phyloP scores from a whole-genome alignment of 35 echinoderm and acorn worm species.

The Acanthaster planci region DNA sequence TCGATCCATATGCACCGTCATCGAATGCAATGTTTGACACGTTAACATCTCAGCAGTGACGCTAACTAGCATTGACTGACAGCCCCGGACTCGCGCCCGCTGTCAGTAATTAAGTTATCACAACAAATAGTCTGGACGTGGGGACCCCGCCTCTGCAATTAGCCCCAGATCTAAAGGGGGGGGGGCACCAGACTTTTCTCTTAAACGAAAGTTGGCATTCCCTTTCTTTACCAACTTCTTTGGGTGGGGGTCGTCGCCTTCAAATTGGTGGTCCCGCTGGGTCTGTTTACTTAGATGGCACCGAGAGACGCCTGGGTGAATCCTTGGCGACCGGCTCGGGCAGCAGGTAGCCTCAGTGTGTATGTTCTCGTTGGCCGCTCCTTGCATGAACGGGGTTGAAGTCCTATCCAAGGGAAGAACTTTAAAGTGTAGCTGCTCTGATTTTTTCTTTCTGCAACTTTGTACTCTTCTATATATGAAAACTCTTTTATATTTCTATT shows the following conservation, averaged over 20 bases:
- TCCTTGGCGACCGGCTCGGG: neutral
- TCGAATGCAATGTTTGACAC: neutral
- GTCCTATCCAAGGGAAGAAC: constrained; percentile 2
- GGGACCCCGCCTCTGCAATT: constrained; percentile 21
- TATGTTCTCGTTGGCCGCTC: neutral
- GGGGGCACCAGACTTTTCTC: too few relatives aligned
- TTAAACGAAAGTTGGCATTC: neutral
- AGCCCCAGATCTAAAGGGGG: neutral
- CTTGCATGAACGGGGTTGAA: neutral
- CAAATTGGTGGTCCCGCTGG: constrained; percentile 14
- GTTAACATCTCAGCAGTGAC: neutral
- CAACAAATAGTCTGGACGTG: constrained; percentile 25
- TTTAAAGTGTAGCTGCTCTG: too few relatives aligned
- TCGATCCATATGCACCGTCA: neutral
- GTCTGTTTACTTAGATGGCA: constrained; percentile 28
- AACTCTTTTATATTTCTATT: too few relatives aligned
- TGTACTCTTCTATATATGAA: too few relatives aligned
- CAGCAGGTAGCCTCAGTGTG: neutral
- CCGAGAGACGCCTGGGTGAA: neutral
- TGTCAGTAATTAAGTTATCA: constrained; percentile 32
- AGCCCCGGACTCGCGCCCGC: neutral
- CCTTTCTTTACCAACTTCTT: neutral
- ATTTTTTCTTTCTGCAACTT: too few relatives aligned
- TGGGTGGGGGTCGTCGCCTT: neutral
- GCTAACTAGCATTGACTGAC: constrained; percentile 18